A percentile compares a stretch with the other conserved stretches of the same genome.
Conservation (phyloP, 2,888 invertebrate species). For the Agrotis clavis region DNA sequence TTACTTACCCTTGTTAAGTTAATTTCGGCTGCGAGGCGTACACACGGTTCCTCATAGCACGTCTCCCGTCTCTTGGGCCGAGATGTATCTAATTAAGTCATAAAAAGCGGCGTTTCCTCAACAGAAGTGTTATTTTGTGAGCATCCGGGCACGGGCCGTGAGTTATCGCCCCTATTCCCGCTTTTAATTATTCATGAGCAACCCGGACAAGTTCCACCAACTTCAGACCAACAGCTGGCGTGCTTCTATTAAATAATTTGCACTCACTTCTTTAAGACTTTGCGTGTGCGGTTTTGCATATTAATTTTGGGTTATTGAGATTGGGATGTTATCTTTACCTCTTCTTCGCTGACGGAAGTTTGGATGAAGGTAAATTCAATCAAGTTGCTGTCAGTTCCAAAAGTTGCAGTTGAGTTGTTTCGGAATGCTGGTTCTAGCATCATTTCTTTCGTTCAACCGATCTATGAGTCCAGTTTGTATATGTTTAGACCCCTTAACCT, state of each 20-base stretch:
- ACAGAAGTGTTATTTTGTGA: conserved; percentile 82
- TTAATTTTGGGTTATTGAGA: conserved; percentile 56
- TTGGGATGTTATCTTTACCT: conserved; percentile 10
- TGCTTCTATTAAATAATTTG: conserved; percentile 84
- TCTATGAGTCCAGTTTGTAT: background rate
- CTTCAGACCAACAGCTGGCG: conserved; percentile 82
- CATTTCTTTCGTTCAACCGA: background rate
- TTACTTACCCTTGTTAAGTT: conserved; percentile 74
- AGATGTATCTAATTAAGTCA: conserved; percentile 87
- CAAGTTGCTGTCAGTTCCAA: background rate
- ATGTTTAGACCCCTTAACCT: background rate
- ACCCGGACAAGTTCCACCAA: conserved; percentile 81
- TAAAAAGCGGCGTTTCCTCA: conserved; percentile 83
- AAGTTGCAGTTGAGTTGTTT: background rate
- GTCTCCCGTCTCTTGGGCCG: conserved; percentile 67
- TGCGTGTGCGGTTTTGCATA: conserved; percentile 71
- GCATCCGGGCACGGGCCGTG: conserved; percentile 72
- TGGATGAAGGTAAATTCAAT: background rate
- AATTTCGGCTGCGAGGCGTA: conserved; percentile 75
- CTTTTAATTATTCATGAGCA: conserved; percentile 89
- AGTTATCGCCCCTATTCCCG: conserved; percentile 83
- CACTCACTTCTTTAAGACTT: conserved; percentile 78
- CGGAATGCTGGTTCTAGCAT: background rate
- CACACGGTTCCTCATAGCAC: conserved; percentile 73
- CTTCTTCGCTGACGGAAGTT: conserved; percentile 7